These are phyloP conservation scores for Cabera pusaria DNA, from an alignment of 2,888 invertebrate species.

Conservation along the genomic window DNA sequence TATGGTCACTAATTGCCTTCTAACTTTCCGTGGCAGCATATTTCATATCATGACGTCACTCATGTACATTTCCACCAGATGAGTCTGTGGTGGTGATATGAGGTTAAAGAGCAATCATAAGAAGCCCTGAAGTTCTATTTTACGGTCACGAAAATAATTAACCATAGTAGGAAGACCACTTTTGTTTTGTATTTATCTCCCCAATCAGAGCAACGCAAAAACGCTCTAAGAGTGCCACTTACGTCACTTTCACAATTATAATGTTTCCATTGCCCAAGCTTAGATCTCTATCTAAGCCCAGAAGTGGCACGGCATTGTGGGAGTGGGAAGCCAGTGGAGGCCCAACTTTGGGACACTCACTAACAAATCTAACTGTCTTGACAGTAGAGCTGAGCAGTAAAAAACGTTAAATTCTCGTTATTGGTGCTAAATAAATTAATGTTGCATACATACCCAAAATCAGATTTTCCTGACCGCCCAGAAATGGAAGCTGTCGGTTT, in stretches of 20 bases:
- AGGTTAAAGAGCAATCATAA: no score
- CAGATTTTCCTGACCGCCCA: slow-evolving; percentile 63
- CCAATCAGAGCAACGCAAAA: slow-evolving; percentile 6
- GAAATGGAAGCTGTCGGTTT: slow-evolving; percentile 52
- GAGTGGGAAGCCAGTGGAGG: not conserved
- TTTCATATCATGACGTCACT: no score
- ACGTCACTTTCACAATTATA: slow-evolving; percentile 11
- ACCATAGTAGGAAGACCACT: no score
- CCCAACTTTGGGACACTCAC: not conserved
- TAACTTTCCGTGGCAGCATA: no score
- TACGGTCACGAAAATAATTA: no score
- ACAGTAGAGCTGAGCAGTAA: slow-evolving; percentile 6
- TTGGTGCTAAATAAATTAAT: slow-evolving; percentile 10
- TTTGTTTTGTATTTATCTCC: no score
- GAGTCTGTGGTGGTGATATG: no score
- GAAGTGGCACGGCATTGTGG: not conserved
- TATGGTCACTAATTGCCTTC: no score
- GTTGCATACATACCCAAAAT: slow-evolving; percentile 57
- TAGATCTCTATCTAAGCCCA: not conserved
- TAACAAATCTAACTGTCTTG: not conserved
- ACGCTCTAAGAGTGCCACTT: slow-evolving; percentile 2
- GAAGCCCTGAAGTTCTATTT: no score
- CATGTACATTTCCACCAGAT: no score
- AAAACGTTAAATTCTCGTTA: slow-evolving; percentile 9
- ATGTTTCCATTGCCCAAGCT: not conserved